These are phyloP conservation scores for Syrrhaptes paradoxus DNA, from an alignment of 2,113 vertebrate species.

Conservation along the genomic window DNA sequence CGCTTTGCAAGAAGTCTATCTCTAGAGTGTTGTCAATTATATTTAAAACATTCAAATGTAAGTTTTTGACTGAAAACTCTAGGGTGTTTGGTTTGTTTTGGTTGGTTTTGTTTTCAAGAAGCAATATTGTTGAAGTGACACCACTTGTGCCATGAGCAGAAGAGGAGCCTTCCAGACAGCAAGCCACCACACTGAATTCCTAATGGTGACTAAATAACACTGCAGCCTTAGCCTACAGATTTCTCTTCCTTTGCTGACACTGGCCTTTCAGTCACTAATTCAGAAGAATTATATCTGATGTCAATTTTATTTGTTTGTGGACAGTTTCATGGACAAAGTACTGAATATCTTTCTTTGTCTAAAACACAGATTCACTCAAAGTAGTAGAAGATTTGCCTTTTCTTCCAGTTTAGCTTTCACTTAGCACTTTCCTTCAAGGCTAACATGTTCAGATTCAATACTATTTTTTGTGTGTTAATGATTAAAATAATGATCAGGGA, in stretches of 20 bases:
- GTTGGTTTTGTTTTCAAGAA: not conserved
- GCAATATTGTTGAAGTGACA: not conserved
- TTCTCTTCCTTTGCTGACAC: not conserved
- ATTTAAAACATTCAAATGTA: not conserved
- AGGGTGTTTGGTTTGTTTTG: not conserved
- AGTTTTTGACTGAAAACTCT: not conserved
- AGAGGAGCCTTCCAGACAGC: not conserved
- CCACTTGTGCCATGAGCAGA: not conserved
- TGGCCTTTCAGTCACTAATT: not conserved
- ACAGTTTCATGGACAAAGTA: not conserved
- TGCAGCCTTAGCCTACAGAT: not conserved
- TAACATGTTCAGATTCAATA: not conserved
- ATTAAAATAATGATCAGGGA: not conserved
- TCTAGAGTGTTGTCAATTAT: not conserved
- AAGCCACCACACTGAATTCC: not conserved
- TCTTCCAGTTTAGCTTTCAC: not conserved
- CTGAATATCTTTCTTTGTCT: not conserved
- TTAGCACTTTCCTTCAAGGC: not conserved
- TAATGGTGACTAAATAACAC: not conserved
- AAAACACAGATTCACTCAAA: not conserved
- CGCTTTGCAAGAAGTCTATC: not conserved
- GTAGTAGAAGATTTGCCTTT: not conserved
- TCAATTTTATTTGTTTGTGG: not conserved
- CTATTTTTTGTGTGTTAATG: not conserved
- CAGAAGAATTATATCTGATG: not conserved